Evolutionary conservation across 2,888 invertebrate genomes (phyloP).

Genomic region (Caenorhabditis sp.): DNA sequence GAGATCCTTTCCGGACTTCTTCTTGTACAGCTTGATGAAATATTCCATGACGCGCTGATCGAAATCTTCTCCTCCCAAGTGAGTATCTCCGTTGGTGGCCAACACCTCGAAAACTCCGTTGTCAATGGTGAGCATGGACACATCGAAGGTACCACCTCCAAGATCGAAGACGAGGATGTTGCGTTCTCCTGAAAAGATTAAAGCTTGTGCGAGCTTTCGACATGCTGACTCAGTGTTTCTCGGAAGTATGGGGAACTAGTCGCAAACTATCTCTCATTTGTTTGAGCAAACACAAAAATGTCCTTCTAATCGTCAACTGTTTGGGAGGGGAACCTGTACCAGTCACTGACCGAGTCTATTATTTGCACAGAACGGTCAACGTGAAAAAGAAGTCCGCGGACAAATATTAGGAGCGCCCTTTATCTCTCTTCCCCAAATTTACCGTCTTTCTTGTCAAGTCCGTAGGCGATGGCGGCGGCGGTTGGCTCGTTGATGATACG

Average conservation of each 20-base stretch:
- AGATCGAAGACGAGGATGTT: slow-evolving; percentile 98
- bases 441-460: slow-evolving; percentile 83
- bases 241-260: not conserved
- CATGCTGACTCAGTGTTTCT: not conserved
- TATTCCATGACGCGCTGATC: slow-evolving; percentile 88
- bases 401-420: slow-evolving; percentile 44
- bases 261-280: slow-evolving; percentile 16
- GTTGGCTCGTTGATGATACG: slow-evolving; percentile 92
- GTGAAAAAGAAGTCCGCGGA: slow-evolving; percentile 35
- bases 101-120: slow-evolving; percentile 95
- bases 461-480: slow-evolving; percentile 83
- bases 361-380: slow-evolving; percentile 62
- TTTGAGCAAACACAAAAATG: slow-evolving; percentile 50
- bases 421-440: slow-evolving; percentile 39
- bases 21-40: slow-evolving; percentile 91
- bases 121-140: slow-evolving; percentile 98
- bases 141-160: slow-evolving; percentile 99
- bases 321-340: slow-evolving; percentile 46
- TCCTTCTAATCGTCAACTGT: slow-evolving; percentile 40
- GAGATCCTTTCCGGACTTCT: slow-evolving; percentile 84
- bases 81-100: slow-evolving; percentile 80
- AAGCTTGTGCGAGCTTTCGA: not conserved
- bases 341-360: slow-evolving; percentile 61
- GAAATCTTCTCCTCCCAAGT: slow-evolving; percentile 93
- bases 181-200: slow-evolving; percentile 87